Percentiles rank a stretch among this genome's conserved stretches.
phyloP scores from a whole-genome alignment of 2,113 vertebrate species.

The Siniperca chuatsi region DNA sequence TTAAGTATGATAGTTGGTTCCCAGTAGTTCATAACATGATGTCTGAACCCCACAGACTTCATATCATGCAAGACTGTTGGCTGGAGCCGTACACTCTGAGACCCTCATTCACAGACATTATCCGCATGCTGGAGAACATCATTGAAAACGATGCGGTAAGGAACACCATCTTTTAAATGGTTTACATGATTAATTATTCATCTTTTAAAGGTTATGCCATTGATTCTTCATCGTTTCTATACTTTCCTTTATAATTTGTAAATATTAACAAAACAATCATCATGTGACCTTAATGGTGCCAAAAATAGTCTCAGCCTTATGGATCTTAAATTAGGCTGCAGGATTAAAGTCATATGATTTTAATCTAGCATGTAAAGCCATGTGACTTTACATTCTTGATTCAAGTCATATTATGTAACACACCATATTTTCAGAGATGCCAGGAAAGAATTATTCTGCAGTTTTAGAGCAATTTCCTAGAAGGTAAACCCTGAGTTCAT shows the following conservation, averaged over 20 bases:
- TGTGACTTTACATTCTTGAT: background rate
- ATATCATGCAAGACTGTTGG: conserved; percentile 83
- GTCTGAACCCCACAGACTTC: conserved; percentile 61
- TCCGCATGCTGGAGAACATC: conserved; percentile 74
- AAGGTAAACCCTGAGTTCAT: background rate
- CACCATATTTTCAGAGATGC: background rate
- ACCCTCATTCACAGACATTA: conserved; percentile 78
- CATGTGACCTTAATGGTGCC: background rate
- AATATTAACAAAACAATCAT: background rate
- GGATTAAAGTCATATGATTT: background rate
- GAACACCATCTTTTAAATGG: background rate
- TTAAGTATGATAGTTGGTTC: background rate
- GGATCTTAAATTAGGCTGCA: background rate
- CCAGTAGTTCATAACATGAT: background rate
- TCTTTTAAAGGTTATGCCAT: background rate
- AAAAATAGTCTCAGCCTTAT: background rate
- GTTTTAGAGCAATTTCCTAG: background rate
- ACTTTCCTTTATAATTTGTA: background rate
- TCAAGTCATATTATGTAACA: background rate
- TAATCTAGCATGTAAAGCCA: background rate
- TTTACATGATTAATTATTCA: background rate
- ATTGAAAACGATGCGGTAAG: conserved; percentile 83
- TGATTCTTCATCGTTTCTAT: background rate
- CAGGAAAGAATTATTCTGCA: background rate
- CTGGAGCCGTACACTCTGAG: conserved; percentile 74